Conservation (phyloP, 2,113 vertebrate genomes). For the Rhinolophus sinicus region DNA sequence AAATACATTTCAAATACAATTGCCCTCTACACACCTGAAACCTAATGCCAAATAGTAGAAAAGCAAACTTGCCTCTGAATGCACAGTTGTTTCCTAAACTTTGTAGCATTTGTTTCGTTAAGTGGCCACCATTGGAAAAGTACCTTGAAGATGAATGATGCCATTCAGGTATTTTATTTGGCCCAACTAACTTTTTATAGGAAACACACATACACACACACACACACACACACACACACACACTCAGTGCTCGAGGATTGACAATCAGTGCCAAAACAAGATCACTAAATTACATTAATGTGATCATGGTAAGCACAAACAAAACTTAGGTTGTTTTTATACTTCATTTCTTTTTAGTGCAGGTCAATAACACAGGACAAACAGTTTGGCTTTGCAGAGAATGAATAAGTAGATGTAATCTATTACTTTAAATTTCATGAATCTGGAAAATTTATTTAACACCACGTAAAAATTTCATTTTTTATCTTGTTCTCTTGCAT, state of each 20-base stretch:
- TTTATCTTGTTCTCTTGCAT: neutral
- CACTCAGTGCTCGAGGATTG: neutral
- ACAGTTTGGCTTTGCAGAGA: neutral
- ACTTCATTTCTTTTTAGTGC: neutral
- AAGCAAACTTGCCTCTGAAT: neutral
- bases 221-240: too few relatives aligned
- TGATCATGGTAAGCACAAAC: too few relatives aligned
- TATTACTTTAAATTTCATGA: neutral
- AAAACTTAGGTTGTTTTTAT: neutral
- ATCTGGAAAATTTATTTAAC: neutral
- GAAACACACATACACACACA: too few relatives aligned
- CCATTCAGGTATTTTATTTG: slow-evolving; percentile 16
- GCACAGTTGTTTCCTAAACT: neutral
- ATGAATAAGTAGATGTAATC: neutral
- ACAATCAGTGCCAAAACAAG: neutral
- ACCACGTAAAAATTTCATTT: neutral
- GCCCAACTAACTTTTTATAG: neutral
- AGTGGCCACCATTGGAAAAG: neutral
- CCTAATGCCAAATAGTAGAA: neutral
- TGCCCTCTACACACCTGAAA: neutral
- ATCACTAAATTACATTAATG: neutral
- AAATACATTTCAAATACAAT: neutral
- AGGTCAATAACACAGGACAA: neutral
- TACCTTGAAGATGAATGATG: neutral
- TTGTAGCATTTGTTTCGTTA: neutral